Evolutionary conservation across 2,888 invertebrate genomes (phyloP), one percentile per base, ranked within the genome.

Genomic region (Acleris cristana): DNA sequence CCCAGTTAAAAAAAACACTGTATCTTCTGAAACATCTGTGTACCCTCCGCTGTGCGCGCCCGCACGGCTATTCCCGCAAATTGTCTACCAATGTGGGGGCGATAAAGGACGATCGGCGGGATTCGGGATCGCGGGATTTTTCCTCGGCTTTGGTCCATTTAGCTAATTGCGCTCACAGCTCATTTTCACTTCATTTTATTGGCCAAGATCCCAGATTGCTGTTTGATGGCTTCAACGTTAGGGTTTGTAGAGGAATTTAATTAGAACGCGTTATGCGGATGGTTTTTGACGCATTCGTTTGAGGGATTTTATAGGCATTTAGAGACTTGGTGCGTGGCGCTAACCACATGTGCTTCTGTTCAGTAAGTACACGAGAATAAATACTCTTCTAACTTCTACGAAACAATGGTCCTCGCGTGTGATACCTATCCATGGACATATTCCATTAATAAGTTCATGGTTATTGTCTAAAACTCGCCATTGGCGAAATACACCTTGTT

Each of bases 31-130:
- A 49, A 61, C 16, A 21, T 51, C 65, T 65, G 65, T 56, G 4
- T 0, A 1, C 6, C 1, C 2, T 61, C 1, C 19, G 12, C 65
- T 65, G 44, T 56, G 26, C 6, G 10, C 18, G 10, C 56, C 55
- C 60, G 51, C 66, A 48, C 57, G 45, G 52, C 62, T 30, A 66
- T 66, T 66, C 66, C 48, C 66, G 52, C 66, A 66, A 66, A 66
- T 62, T 57, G 66, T 66, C 66, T 66, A 66, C 66, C 66, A 66
- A 66, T 66, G 66, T 57, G 66, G 66, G 61, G 45, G 61, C 66
- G 62, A 66, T 66, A 66, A 66, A 66, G 62, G 66, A 56, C 65
- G 55, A 66, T 56, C 65, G 56, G 61, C 65, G 49, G 65, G 59
- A 54, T 60, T 51, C 55, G 65, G 65, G 66, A 61, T 66, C 66